Evolutionary conservation across 2,888 invertebrate species (phyloP).

Genomic region (Tortrix viridana): DNA sequence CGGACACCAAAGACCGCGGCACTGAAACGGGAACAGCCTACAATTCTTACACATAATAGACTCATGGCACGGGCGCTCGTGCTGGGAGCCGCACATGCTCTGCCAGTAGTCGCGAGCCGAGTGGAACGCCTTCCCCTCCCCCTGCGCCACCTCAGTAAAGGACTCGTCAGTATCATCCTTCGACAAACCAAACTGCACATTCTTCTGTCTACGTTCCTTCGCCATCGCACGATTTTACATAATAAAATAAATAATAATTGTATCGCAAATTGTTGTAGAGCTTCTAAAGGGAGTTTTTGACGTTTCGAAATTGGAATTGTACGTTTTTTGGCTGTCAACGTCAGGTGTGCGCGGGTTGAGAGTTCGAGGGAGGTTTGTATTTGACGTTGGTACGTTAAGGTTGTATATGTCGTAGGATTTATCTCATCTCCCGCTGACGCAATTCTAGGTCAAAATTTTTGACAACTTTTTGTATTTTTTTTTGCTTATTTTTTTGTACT

Average conservation of each 20-base stretch:
- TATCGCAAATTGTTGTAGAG: slow-evolving; percentile 31
- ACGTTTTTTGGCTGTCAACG: slow-evolving; percentile 16
- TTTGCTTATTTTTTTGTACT: too few species aligned
- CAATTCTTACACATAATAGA: slow-evolving; percentile 49
- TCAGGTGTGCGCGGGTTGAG: background rate
- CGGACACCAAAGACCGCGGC: too few species aligned
- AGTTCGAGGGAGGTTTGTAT: slow-evolving; percentile 5
- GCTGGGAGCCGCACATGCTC: slow-evolving; percentile 52
- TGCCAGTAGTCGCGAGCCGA: slow-evolving; percentile 73
- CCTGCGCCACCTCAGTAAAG: slow-evolving; percentile 44
- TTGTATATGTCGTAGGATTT: too few species aligned
- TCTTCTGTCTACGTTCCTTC: slow-evolving; percentile 65
- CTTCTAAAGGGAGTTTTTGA: slow-evolving; percentile 25
- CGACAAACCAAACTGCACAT: slow-evolving; percentile 68
- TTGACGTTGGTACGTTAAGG: background rate
- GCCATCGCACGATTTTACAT: slow-evolving; percentile 21
- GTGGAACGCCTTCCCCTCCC: slow-evolving; percentile 60
- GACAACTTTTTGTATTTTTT: too few species aligned
- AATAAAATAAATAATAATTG: slow-evolving; percentile 39
- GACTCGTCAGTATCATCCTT: slow-evolving; percentile 62
- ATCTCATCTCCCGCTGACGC: too few species aligned
- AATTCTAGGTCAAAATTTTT: too few species aligned
- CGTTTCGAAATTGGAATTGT: slow-evolving; percentile 25
- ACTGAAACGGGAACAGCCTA: slow-evolving; percentile 14
- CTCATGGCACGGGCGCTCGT: slow-evolving; percentile 48